These are phyloP conservation scores for Nyctalus aviator DNA, from an alignment of 2,797 vertebrate species.

Conservation along the genomic window DNA sequence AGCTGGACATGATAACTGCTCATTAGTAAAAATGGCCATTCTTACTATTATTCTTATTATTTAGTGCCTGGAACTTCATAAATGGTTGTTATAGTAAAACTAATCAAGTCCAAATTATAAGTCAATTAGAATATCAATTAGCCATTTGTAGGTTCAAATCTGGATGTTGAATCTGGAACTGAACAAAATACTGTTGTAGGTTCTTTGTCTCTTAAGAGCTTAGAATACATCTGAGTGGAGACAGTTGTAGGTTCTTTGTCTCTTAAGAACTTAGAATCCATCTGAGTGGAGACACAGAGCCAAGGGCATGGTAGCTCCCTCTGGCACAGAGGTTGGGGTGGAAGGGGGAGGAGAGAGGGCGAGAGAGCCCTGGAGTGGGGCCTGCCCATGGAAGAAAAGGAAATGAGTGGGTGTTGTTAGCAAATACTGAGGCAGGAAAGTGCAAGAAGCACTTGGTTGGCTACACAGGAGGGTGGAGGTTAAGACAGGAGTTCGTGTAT, in stretches of 20 bases:
- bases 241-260: not conserved
- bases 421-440: not conserved
- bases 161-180: not conserved
- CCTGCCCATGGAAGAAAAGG: not conserved
- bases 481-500: not conserved
- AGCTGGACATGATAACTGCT: not conserved
- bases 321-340: too few species aligned
- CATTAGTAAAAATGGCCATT: not conserved
- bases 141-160: not conserved
- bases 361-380: too few species aligned
- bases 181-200: not conserved
- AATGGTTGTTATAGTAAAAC: not conserved
- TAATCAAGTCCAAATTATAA: not conserved
- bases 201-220: not conserved
- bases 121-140: not conserved
- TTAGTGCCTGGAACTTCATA: not conserved
- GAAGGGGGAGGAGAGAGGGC: accelerated
- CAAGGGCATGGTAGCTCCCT: not conserved
- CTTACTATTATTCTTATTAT: not conserved
- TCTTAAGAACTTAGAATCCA: not conserved
- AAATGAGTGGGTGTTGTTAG: not conserved
- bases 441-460: not conserved
- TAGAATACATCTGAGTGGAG: not conserved
- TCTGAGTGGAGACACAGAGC: not conserved
- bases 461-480: not conserved